phyloP scores from a whole-genome alignment of 2,797 vertebrate species.

The Lagocephalus sceleratus region DNA sequence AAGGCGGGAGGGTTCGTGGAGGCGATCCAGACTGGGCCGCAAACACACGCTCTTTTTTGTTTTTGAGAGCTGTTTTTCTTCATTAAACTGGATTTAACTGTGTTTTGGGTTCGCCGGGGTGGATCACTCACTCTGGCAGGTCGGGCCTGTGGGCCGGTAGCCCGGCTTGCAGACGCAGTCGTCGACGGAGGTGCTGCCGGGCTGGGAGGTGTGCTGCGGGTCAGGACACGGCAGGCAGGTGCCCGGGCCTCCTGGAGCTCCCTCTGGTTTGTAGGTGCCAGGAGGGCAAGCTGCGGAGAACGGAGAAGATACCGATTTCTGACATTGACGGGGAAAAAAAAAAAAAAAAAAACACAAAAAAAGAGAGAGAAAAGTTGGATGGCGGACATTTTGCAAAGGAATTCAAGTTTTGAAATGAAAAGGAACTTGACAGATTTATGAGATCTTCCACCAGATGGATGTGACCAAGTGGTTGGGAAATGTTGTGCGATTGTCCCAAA shows the following conservation, averaged over 20 bases:
- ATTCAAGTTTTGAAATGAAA: conserved; percentile 2
- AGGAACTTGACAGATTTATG: conserved; percentile 26
- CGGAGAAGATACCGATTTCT: not conserved
- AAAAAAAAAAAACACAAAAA: not conserved
- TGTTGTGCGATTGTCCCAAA: conserved; percentile 2
- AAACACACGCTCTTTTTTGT: not conserved
- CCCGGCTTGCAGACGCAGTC: conserved; percentile 89
- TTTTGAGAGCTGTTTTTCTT: too few species aligned
- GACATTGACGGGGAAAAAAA: not conserved
- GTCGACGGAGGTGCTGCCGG: conserved; percentile 84
- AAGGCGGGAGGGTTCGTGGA: not conserved
- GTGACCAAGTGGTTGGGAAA: conserved; percentile 26
- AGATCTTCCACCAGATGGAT: conserved; percentile 44
- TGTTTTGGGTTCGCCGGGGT: not conserved
- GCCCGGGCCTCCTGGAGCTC: conserved; percentile 84
- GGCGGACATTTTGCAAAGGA: conserved; percentile 11
- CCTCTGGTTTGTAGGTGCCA: conserved; percentile 91
- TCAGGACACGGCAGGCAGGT: conserved; percentile 86
- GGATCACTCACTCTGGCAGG: conserved; percentile 81
- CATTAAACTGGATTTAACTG: conserved; percentile 1
- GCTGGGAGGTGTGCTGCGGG: conserved; percentile 85
- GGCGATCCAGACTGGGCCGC: not conserved
- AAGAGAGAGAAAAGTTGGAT: conserved; percentile 10
- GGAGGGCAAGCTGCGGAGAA: conserved; percentile 84
- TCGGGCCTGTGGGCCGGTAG: conserved; percentile 77